These are phyloP conservation scores for Parasteatoda tepidariorum DNA, from an alignment of 1,140 invertebrate genomes.

Conservation along the genomic window DNA sequence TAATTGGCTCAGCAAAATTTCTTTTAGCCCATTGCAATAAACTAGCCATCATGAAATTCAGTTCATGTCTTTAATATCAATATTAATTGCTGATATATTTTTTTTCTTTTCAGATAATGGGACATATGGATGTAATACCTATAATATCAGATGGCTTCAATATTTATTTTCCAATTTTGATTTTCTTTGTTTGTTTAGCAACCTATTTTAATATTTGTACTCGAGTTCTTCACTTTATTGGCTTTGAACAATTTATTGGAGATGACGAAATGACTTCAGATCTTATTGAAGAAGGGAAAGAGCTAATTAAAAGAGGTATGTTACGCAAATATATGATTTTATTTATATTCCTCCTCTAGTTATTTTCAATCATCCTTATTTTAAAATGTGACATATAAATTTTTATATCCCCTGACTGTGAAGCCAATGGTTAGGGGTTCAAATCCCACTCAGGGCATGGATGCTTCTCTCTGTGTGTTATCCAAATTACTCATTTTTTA, in stretches of 20 bases:
- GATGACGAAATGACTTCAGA: conserved; percentile 94
- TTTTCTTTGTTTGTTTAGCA: conserved; percentile 91
- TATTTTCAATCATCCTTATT: no score
- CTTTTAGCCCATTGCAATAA: no score
- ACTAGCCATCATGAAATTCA: no score
- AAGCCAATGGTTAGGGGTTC: no score
- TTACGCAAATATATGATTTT: neutral
- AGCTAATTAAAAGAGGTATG: conserved; percentile 79
- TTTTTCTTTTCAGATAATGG: conserved; percentile 85
- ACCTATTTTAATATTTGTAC: conserved; percentile 97
- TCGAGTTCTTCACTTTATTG: conserved; percentile 83
- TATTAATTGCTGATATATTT: neutral
- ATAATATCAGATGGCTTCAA: conserved; percentile 99
- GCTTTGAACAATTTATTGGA: conserved; percentile 95
- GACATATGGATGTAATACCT: conserved; percentile 98
- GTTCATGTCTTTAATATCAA: no score
- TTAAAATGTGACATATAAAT: no score
- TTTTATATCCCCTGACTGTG: no score
- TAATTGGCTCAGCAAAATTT: no score
- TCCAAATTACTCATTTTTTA: no score
- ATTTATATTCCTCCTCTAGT: neutral
- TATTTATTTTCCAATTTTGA: conserved; percentile 98
- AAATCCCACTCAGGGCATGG: no score
- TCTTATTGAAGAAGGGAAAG: conserved; percentile 90
- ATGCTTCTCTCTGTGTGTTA: no score